Evolutionary conservation across 1,140 invertebrate species (phyloP).

Genomic region (Portunus trituberculatus): DNA sequence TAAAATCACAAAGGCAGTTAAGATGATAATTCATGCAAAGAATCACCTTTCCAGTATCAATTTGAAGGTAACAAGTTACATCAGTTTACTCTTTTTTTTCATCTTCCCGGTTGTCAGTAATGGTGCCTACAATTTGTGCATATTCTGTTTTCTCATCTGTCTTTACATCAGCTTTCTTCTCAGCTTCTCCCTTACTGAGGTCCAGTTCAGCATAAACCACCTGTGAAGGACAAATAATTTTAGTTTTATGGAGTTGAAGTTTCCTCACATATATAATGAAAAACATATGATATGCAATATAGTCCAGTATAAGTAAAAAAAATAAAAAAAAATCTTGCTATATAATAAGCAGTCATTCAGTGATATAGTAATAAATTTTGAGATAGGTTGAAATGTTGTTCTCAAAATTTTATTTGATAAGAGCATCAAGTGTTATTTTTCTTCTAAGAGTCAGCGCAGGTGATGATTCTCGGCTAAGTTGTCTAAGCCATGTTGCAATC

Average conservation of each 20-base stretch:
- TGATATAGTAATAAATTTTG: too few species aligned
- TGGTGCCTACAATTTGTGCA: constrained; percentile 66
- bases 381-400: too few species aligned
- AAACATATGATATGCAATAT: too few species aligned
- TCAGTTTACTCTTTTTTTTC: constrained; percentile 66
- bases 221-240: constrained; percentile 29
- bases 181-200: constrained; percentile 59
- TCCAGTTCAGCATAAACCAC: constrained; percentile 73
- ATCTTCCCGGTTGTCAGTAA: constrained; percentile 69
- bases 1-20: constrained; percentile 61
- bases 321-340: too few species aligned
- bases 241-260: neutral
- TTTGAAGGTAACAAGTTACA: neutral
- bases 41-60: neutral
- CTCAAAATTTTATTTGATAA: too few species aligned
- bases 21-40: constrained; percentile 41
- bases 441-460: too few species aligned
- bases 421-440: too few species aligned
- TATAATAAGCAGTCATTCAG: too few species aligned
- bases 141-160: constrained; percentile 67
- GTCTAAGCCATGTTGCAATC: too few species aligned
- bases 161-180: constrained; percentile 69
- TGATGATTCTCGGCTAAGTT: too few species aligned
- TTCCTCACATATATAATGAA: too few species aligned
- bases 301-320: too few species aligned